Evolutionary conservation across 2,797 vertebrate species (phyloP), one percentile per base, ranked within the genome.

Genomic region (Pterois miles): DNA sequence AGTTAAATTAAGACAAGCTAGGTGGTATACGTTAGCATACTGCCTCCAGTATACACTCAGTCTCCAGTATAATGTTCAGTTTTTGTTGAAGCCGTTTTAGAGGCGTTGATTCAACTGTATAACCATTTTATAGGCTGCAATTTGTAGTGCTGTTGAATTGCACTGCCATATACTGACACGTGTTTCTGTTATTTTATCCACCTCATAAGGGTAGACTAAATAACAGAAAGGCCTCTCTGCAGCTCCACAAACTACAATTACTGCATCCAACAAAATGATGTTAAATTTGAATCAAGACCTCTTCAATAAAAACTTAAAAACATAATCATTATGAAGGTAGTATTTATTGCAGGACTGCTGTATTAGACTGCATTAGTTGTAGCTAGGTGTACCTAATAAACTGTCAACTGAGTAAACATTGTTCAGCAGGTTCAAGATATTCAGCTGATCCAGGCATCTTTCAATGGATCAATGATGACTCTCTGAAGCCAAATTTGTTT

Each of bases 401-500:
- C 50, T 27, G 23, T 36, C 16, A 38, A 27, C 50, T 54, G 31
- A 27, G 22, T 54, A 34, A 57, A 69, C 22, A 63, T 40, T 27
- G 8, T 60, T 56, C 36, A 23, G 34, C 23, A 29, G 36, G 22
- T 54, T 70, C 27, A 43, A 43, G 34, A 65, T 36, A 23, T 60
- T 22, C 6, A 34, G 48, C 46, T 54, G 38, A 66, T 50, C 29
- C 20, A 36, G 6, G 38, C 29, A 27, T 67, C 31, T 76, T 60
- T 62, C 18, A 38, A 29, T 69, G 31, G 18, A 65, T 50, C 53
- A 70, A 22, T 65, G 53, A 53, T 65, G 56, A 57, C 60, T 58
- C 38, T 70, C 36, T 62, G 27, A 71, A 75, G 50, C 16, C 64
- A 64, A 40, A 72, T 68, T 48, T 27, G 34, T 76, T 22, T 54